Evolutionary conservation across 2,797 vertebrate species (phyloP), one percentile per base, ranked within the genome.

Genomic region (Mustela erminea): DNA sequence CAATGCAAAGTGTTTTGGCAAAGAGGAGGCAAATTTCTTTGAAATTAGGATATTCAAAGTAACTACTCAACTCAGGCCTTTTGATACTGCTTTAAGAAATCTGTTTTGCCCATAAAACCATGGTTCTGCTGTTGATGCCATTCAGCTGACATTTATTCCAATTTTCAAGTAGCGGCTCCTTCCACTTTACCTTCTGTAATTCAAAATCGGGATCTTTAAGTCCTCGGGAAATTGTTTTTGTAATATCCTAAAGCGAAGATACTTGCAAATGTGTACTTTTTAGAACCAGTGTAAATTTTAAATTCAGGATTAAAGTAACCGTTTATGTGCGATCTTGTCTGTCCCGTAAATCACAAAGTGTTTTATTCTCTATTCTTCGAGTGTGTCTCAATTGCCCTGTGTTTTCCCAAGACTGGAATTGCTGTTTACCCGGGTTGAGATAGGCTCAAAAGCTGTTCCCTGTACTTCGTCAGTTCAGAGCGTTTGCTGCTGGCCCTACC

Each of bases 41-140:
- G 91, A 94, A 97, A 96, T 96, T 66, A 72, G 78, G 91, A 77
- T 80, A 78, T 95, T 93, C 96, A 72, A 38, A 90, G 96, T 70
- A 86, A 72, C 80, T 81, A 5, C 72, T 91, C 82, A 23, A 38
- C 93, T 66, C 88, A 10, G 86, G 94, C 90, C 95, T 56, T 75
- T 80, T 9, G 95, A 82, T 88, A 58, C 23, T 23, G 93, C 96
- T 82, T 78, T 84, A 92, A 95, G 96, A 89, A 94, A 74, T 90
- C 81, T 97, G 90, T 95, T 93, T 90, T 58, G 95, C 97, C 90
- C 97, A 93, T 98, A 97, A 97, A 97, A 97, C 92, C 94, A 56
- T 43, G 62, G 81, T 80, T 91, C 60, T 13, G 70, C 90, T 86
- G 72, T 80, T 52, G 1, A 13, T 0, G 4, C 93, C 90, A 20